Conservation (phyloP, 2,888 invertebrate species). For the Ditula angustiorana region DNA sequence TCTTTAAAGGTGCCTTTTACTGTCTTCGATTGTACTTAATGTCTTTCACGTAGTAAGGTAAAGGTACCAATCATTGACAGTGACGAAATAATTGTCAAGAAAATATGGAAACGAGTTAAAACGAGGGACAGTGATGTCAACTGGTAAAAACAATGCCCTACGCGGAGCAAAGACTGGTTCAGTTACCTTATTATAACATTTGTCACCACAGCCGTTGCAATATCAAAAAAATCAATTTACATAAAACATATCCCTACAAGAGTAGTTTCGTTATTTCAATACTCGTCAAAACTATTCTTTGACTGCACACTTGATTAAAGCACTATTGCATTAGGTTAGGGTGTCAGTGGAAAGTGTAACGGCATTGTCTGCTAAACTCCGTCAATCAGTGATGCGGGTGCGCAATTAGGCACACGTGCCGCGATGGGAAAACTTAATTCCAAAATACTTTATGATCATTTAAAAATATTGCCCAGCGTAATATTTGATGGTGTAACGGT, state of each 20-base stretch:
- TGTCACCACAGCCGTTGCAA: no score
- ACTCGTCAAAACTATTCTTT: conserved; percentile 26
- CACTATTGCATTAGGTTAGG: conserved; percentile 47
- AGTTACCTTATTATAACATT: no score
- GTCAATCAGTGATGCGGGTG: conserved; percentile 82
- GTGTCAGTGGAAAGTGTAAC: conserved; percentile 70
- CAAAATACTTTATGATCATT: conserved; percentile 72
- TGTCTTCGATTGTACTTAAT: no score
- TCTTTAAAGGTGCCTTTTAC: no score
- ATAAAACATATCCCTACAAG: background rate
- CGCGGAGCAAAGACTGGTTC: no score
- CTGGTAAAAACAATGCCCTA: no score
- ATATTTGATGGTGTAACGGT: conserved; percentile 7
- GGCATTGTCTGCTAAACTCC: conserved; percentile 66
- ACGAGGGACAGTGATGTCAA: no score
- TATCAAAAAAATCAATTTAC: no score
- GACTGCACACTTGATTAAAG: conserved; percentile 29
- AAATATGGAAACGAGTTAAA: no score
- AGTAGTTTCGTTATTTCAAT: background rate
- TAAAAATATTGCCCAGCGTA: conserved; percentile 47
- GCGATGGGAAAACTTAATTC: conserved; percentile 65
- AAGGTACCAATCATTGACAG: no score
- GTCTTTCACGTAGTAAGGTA: no score
- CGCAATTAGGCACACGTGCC: conserved; percentile 81
- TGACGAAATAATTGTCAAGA: no score